Evolutionary conservation across 1,140 invertebrate species (phyloP).

Genomic region (Bombus polaris): DNA sequence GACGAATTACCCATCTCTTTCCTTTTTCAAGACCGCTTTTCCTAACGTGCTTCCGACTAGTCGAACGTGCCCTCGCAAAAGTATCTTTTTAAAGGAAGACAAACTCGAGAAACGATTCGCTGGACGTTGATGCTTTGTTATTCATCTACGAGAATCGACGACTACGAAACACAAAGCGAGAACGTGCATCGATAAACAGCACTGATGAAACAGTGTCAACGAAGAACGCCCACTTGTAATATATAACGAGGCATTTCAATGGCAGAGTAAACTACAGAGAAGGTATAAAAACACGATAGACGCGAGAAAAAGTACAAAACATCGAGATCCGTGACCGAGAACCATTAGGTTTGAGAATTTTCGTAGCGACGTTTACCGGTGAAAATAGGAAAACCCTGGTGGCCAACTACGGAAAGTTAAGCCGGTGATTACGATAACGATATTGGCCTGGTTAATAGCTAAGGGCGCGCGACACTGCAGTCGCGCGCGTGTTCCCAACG

Average conservation of each 20-base stretch:
- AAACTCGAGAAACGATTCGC: not conserved
- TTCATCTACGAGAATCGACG: too few species aligned
- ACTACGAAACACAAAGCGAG: too few species aligned
- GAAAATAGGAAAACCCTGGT: not conserved
- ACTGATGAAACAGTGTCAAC: not conserved
- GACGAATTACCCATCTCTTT: not conserved
- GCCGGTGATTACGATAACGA: slow-evolving; percentile 66
- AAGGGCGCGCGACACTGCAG: not conserved
- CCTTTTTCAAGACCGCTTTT: slow-evolving; percentile 11
- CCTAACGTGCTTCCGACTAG: not conserved
- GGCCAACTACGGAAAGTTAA: slow-evolving; percentile 38
- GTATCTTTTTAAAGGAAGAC: not conserved
- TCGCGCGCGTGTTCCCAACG: slow-evolving; percentile 58
- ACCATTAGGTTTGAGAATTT: not conserved
- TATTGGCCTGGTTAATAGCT: slow-evolving; percentile 59
- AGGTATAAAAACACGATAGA: not conserved
- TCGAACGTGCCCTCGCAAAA: not conserved
- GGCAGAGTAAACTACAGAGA: too few species aligned
- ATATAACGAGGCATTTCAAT: too few species aligned
- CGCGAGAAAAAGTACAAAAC: not conserved
- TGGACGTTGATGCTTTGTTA: too few species aligned
- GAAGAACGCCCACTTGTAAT: too few species aligned
- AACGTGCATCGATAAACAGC: not conserved
- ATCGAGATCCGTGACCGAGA: not conserved
- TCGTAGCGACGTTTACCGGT: not conserved